Evolutionary conservation across 2,113 vertebrate genomes (phyloP), one percentile per base, ranked within the genome.

Genomic region (Centropus bengalensis): DNA sequence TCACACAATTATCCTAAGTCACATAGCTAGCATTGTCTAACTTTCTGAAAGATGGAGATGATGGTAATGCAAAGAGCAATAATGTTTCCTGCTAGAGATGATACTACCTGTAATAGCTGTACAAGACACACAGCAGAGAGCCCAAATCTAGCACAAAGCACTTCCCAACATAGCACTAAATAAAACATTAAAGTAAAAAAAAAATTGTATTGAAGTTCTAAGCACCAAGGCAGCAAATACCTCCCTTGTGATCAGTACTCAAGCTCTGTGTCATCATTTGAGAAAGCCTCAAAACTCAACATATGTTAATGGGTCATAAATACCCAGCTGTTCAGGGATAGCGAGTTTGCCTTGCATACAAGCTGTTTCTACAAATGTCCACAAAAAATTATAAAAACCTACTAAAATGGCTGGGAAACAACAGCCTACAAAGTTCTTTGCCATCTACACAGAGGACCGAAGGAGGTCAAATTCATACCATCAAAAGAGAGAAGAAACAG

Each of bases 311-410:
- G 91, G 82, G 70, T 93, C 87, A 95, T 89, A 87, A 91, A 82
- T 71, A 92, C 38, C 78, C 85, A 91, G 82, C 85, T 96, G 92
- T 84, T 94, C 67, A 73, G 93, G 67, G 71, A 89, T n/a, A 76
- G 88, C 27, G 77, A 64, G 27, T 49, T 38, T 88, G 71, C 67
- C 54, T 74, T 38, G 7, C 42, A 7, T 55, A 21, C 75, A 92
- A 93, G 85, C 88, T 95, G 67, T 67, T 95, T 82, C 70, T 58
- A 66, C 59, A 74, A 68, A 45, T 74, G 42, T 40, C 28, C 36
- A 67, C 59, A 76, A 62, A 91, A 93, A 69, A 1, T 8, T 49
- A 40, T 26, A 30, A 75, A 75, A 16, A 15, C 10, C 78, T 40
- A 63, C 11, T 55, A 33, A 84, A 91, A 71, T 5, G 8, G 8